Base-by-base conservation (phyloP, 2,113 vertebrate genomes). In the Agelaius phoeniceus region DNA sequence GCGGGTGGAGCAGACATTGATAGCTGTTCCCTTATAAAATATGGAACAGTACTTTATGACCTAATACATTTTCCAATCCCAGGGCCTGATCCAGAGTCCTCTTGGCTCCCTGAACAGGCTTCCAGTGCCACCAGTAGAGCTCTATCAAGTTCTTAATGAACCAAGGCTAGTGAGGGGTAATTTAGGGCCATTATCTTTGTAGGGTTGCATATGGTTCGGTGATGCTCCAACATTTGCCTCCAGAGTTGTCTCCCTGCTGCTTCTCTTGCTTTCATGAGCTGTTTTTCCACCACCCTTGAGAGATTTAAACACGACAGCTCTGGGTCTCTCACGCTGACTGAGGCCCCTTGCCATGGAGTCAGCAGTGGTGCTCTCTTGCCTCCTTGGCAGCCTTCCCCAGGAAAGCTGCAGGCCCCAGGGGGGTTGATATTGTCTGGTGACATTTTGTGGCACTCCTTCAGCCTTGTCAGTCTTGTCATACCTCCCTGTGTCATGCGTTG, bases 21-120 rank as follows among this genome's bases (percentile, higher is more conserved):
- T 86, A 96, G 79, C 68, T 88, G 48, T 57, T 96, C 90, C 59
- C 68, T 90, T 90, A 92, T 96, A 95, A 96, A 97, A 96, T 90
- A 90, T 94, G 90, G 77, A 96, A 54, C 82, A 71, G 35, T 44
- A 28, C 82, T 96, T 96, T 86, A 95, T 92, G 85, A 84, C 61
- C 79, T 96, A 93, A 86, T 93, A 72, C 27, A 78, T 94, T 97
- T 96, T 96, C 88, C 88, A 90, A 43, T 94, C 80, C 82, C 57
- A 46, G 41, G 46, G 86, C 65, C 86, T 79, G 66, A 95, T 94
- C 83, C 92, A 81, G 82, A 69, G 76, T 72, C 76, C 43, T 30
- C 82, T 78, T 74, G 59, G n/a, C 65, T 88, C 75, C 82, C 75
- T 61, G 33, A 86, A 44, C n/a, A 84, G 85, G 28, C 79, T 90